Percentiles rank a stretch among this genome's conserved stretches.
phyloP scores from a whole-genome alignment of 2,888 invertebrate species.

The Julus scanicus region DNA sequence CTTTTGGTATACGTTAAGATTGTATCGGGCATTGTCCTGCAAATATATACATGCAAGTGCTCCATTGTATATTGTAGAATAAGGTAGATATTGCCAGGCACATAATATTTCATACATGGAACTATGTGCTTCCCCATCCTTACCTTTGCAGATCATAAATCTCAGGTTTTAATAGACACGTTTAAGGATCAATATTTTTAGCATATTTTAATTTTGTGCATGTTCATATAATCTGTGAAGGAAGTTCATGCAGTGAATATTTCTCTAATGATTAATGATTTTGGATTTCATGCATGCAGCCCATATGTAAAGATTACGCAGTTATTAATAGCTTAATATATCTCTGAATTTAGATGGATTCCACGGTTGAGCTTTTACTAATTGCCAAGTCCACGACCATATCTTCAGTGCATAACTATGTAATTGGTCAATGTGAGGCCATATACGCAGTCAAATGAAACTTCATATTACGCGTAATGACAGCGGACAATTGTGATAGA shows the following conservation, averaged over 20 bases:
- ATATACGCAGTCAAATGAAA: not conserved
- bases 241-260: not conserved
- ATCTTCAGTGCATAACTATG: not conserved
- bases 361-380: not conserved
- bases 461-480: not conserved
- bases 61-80: no score
- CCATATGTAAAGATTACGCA: not conserved
- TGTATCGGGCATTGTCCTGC: no score
- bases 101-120: no score
- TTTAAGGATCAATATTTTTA: slow-evolving; percentile 2
- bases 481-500: not conserved
- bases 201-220: slow-evolving; percentile 15
- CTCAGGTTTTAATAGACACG: not conserved
- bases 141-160: not conserved
- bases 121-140: not conserved
- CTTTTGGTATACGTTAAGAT: no score
- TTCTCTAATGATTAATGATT: not conserved
- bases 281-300: not conserved
- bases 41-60: no score
- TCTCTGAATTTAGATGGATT: not conserved
- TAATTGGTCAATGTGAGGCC: not conserved
- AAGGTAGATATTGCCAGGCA: no score
- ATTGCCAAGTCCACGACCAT: not conserved
- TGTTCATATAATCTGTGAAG: not conserved
- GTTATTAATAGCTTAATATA: slow-evolving; percentile 29